Evolutionary conservation across 2,797 vertebrate species (phyloP).

Genomic region (Choloepus didactylus): DNA sequence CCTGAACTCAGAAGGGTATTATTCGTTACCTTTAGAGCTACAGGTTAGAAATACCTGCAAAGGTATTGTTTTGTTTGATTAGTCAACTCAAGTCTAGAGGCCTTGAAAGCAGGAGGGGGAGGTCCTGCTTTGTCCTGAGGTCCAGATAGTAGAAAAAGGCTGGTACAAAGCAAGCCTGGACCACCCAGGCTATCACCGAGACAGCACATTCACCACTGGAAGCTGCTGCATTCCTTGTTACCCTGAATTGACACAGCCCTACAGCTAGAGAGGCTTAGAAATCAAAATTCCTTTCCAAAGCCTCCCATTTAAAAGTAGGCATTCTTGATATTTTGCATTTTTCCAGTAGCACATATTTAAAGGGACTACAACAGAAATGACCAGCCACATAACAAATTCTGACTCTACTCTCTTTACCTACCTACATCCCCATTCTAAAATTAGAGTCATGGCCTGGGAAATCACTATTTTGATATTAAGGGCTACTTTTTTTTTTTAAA

Average conservation of each 20-base stretch:
- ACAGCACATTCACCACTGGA: not conserved
- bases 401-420: not conserved
- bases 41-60: not conserved
- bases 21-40: not conserved
- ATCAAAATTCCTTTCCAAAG: not conserved
- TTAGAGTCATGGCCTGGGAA: not conserved
- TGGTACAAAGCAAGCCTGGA: not conserved
- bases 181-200: no score
- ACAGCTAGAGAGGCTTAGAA: not conserved
- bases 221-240: not conserved
- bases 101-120: not conserved
- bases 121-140: not conserved
- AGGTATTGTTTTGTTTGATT: not conserved
- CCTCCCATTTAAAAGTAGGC: not conserved
- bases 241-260: no score
- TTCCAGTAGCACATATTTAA: not conserved
- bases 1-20: not conserved
- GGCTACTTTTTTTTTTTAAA: not conserved
- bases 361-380: not conserved
- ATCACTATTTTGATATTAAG: not conserved
- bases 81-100: not conserved
- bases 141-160: not conserved
- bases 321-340: not conserved
- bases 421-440: not conserved
- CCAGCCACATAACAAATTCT: not conserved